Percentiles rank a stretch among this genome's conserved stretches.
Evolutionary conservation across 2,888 invertebrate genomes (phyloP).

Genomic region (Geotrupes spiniger): DNA sequence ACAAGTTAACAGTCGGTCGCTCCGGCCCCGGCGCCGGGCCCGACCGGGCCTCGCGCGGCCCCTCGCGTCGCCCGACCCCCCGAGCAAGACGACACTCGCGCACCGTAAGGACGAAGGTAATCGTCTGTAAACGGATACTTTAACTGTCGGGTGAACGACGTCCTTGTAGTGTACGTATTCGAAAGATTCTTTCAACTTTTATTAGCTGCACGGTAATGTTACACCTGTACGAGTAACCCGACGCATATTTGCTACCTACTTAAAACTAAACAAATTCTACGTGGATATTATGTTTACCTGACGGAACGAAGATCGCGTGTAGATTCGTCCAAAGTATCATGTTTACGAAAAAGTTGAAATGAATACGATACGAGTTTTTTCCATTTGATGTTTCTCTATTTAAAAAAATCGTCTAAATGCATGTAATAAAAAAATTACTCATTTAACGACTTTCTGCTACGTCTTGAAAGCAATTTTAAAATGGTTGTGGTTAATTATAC

Average conservation of each 20-base stretch:
- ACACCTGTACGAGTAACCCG: slow-evolving; percentile 19
- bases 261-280: slow-evolving; percentile 17
- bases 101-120: neutral
- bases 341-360: neutral
- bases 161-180: slow-evolving; percentile 3
- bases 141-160: slow-evolving; percentile 4
- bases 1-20: slow-evolving; percentile 41
- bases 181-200: slow-evolving; percentile 21
- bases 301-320: neutral
- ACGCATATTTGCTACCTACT: slow-evolving; percentile 20
- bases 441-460: no score
- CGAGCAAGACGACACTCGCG: no score
- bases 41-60: neutral
- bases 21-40: neutral
- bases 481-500: no score
- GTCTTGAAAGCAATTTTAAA: no score
- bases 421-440: no score
- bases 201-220: slow-evolving; percentile 20
- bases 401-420: no score
- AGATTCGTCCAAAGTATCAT: neutral
- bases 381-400: no score
- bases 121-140: slow-evolving; percentile 10
- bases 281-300: slow-evolving; percentile 3
- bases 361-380: no score
- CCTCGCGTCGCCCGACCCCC: neutral